Evolutionary conservation across 2,888 invertebrate genomes (phyloP).

Genomic region (Tyria jacobaeae): DNA sequence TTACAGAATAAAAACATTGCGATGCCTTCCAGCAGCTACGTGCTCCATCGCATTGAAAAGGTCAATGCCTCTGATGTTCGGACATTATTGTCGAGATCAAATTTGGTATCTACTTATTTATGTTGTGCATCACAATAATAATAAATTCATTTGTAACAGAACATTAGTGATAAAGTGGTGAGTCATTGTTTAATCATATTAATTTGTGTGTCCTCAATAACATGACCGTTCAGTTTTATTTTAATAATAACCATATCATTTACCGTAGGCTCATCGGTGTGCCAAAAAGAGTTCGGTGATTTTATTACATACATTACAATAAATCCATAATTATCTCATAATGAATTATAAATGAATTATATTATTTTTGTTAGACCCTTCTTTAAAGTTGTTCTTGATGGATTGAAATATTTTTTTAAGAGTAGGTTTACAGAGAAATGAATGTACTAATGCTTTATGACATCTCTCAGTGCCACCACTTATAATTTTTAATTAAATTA

Average conservation of each 20-base stretch:
- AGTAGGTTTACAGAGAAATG: too few relatives aligned
- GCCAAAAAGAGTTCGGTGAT: neutral
- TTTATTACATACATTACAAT: neutral
- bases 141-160: neutral
- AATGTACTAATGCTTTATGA: too few relatives aligned
- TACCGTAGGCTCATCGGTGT: neutral
- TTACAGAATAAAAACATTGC: neutral
- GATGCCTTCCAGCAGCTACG: neutral
- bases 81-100: neutral
- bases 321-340: too few relatives aligned
- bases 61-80: neutral
- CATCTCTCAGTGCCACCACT: too few relatives aligned
- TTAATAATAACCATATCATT: neutral
- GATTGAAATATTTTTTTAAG: too few relatives aligned
- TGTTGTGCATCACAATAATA: neutral
- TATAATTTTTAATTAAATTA: too few relatives aligned
- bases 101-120: neutral
- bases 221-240: neutral
- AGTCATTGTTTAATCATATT: slow-evolving; percentile 4
- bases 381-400: too few relatives aligned
- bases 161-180: neutral
- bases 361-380: too few relatives aligned
- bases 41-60: neutral
- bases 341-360: too few relatives aligned
- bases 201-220: slow-evolving; percentile 2